Evolutionary conservation across 2,113 vertebrate species (phyloP), one percentile per base, ranked within the genome.

Genomic region (Muntiacus muntjak): DNA sequence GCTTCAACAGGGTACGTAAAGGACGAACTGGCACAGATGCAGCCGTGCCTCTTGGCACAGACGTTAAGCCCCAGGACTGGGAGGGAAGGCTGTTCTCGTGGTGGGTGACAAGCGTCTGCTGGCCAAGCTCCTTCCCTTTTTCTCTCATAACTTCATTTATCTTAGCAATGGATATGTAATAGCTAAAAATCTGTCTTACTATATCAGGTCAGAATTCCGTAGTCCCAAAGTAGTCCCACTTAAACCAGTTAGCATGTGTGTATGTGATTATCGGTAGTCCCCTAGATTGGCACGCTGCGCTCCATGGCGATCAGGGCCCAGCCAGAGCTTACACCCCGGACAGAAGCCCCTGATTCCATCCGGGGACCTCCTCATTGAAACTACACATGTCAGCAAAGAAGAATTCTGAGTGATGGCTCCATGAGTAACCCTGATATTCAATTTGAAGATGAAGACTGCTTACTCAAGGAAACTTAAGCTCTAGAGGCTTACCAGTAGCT

Each of bases 1-100:
- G 99, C 98, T 99, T 99, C 97, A 99, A 99, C 98, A 99, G 99
- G 98, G 99, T 99, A 99, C 5, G 99, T 99, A 96, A 40, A 60
- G 54, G 50, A 36, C 43, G 58, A 55, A 2, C 30, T 6, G 7
- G 30, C 36, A 3, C 1, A 0, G 13, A 28, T 23, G 30, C 1
- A 0, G 23, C 25, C 7, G 1, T 4, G 21, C 14, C 3, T n/a
- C 25, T 2, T 36, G 5, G 54, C 4, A 1, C 13, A 55, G 30
- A 64, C 85, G 8, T 13, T 16, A 8, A 50, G 50, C 45, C 71
- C 33, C 28, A 13, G 87, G 19, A 52, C 47, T n/a, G 2, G 7
- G 26, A 54, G 54, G 33, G 82, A 47, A 28, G 40, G 1, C 45
- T 54, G 13, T 52, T 57, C 67, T 87, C 8, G 1, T 16, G 25